Conservation (phyloP, 2,888 invertebrate genomes). For the Cancer borealis region DNA sequence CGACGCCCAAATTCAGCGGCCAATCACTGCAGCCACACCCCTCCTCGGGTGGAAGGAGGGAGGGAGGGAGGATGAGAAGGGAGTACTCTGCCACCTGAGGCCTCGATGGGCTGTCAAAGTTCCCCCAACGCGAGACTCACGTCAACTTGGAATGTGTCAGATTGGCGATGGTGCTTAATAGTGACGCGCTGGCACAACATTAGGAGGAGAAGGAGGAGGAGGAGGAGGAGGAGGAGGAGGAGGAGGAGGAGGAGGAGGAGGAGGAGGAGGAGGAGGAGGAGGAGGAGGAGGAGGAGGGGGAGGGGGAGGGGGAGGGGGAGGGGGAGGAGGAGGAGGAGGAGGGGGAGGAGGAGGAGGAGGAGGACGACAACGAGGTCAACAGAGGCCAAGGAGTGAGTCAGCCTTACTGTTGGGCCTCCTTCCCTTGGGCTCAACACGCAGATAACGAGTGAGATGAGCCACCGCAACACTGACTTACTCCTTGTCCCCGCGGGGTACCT, state of each 20-base stretch:
- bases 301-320: not conserved
- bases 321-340: not conserved
- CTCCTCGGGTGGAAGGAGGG: not conserved
- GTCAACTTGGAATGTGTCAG: slow-evolving; percentile 20
- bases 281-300: not conserved
- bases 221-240: not conserved
- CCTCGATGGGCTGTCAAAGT: not conserved
- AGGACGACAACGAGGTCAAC: not conserved
- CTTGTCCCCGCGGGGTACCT: not conserved
- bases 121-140: not conserved
- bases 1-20: not conserved
- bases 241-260: not conserved
- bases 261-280: not conserved
- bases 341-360: not conserved
- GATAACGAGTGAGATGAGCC: not conserved
- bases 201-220: not conserved
- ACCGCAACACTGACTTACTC: not conserved
- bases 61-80: not conserved
- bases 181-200: not conserved
- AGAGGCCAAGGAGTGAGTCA: not conserved
- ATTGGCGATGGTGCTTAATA: not conserved
- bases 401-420: not conserved
- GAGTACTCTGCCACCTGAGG: slow-evolving; percentile 13
- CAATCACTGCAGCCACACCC: not conserved
- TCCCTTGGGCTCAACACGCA: not conserved